A percentile compares a stretch with the other conserved stretches of the same genome.
Conservation (phyloP, 2,113 vertebrate species). For the Pelecanoides urinatrix region DNA sequence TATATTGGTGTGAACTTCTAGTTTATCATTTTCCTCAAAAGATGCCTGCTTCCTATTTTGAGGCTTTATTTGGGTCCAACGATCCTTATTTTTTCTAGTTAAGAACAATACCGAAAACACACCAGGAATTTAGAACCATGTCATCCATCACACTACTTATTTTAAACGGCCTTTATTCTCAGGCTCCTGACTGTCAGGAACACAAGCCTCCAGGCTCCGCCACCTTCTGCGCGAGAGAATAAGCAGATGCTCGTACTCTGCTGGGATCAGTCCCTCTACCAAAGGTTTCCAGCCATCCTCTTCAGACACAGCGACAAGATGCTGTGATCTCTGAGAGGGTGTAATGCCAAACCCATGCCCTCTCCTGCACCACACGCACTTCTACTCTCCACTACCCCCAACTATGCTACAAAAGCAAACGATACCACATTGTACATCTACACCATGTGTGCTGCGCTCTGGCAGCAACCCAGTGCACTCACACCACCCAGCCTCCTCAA, state of each 20-base stretch:
- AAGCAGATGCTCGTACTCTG: neutral
- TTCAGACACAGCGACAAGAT: neutral
- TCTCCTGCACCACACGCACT: neutral
- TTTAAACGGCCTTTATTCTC: neutral
- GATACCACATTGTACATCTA: accelerated
- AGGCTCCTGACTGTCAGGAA: neutral
- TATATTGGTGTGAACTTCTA: neutral
- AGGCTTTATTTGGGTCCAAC: neutral
- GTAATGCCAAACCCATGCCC: neutral
- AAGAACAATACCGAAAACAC: neutral
- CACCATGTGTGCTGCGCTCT: accelerated
- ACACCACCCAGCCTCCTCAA: neutral
- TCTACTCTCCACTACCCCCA: no score
- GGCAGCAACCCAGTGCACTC: neutral
- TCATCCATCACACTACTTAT: neutral
- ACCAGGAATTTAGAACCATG: neutral
- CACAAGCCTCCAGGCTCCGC: neutral
- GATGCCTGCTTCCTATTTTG: neutral
- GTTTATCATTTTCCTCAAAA: neutral
- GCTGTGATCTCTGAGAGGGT: neutral
- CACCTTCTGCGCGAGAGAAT: neutral
- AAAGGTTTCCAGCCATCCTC: neutral
- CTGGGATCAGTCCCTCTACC: neutral
- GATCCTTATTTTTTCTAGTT: neutral
- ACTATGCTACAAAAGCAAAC: neutral